phyloP scores from a whole-genome alignment of 1,140 invertebrate species.

The Lepeophtheirus salmonis region DNA sequence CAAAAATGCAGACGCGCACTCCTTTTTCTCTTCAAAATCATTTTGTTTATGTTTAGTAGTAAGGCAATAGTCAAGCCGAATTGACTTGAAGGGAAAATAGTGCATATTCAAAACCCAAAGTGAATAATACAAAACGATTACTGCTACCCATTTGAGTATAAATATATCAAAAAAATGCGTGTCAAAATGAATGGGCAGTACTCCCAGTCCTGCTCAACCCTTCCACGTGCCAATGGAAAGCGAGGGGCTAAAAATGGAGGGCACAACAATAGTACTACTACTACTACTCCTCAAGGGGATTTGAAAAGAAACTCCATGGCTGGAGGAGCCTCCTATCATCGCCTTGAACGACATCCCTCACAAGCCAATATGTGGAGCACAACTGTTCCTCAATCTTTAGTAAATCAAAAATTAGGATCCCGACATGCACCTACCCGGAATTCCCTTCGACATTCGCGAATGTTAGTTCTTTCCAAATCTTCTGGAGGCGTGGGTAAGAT shows the following conservation, averaged over 20 bases:
- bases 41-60: no score
- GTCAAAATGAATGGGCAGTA: not conserved
- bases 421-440: slow-evolving; percentile 45
- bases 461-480: slow-evolving; percentile 38
- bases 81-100: no score
- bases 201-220: not conserved
- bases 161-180: no score
- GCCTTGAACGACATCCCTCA: slow-evolving; percentile 49
- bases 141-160: no score
- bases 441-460: slow-evolving; percentile 44
- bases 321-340: slow-evolving; percentile 25
- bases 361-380: slow-evolving; percentile 38
- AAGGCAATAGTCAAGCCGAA: no score
- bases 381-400: slow-evolving; percentile 46
- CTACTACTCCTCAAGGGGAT: no score
- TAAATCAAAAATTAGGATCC: slow-evolving; percentile 26
- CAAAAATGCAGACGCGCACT: no score
- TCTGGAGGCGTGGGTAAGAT: not conserved
- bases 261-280: no score
- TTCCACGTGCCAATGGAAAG: not conserved
- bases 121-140: no score
- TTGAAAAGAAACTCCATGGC: slow-evolving; percentile 1
- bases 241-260: no score
- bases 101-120: no score
- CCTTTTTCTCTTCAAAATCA: no score